Evolutionary conservation across 2,888 invertebrate species (phyloP), one percentile per base, ranked within the genome.

Genomic region (Patella caerulea): DNA sequence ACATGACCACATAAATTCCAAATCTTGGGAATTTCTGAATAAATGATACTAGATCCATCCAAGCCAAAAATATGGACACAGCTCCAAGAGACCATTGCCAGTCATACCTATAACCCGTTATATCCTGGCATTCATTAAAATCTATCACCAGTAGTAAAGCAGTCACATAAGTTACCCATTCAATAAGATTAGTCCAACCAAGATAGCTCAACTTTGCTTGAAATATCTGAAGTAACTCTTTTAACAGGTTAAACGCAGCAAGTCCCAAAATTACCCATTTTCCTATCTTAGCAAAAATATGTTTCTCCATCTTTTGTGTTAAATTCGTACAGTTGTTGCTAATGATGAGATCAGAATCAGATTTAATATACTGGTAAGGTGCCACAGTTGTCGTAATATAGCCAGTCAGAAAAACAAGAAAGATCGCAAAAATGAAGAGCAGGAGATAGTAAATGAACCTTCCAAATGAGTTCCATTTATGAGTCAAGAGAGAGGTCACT

Each of bases 31-130:
- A 85, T 87, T 92, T 92, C 83, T 90, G 89, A 17, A 91, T 86
- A 82, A 91, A 91, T 80, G 91, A 85, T 83, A 92, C 89, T 7
- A 91, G 87, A 76, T 91, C 89, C 74, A 92, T 87, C 91, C 92
- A 93, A 0, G 92, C 91, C 78, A 93, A 84, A 84, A 93, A 93
- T 24, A 93, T 90, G 14, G 92, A 88, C 7, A 92, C 86, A 0
- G 93, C 91, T 9, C 93, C 93, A n/a, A 93, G 81, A 75, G 91
- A 87, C 93, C 93, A 93, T 85, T 93, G 93, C 93, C 92, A 93
- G 3, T 83, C 84, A 81, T 84, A 77, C 85, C 92, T 85, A 71
- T 91, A 89, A 15, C 92, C 92, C 3, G 92, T 91, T 4, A 77
- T 77, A 14, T 82, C 80, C 71, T 91, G 90, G 83, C 93, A 93